Evolutionary conservation across 2,888 invertebrate genomes (phyloP).

Genomic region (Parochlus steinenii): DNA sequence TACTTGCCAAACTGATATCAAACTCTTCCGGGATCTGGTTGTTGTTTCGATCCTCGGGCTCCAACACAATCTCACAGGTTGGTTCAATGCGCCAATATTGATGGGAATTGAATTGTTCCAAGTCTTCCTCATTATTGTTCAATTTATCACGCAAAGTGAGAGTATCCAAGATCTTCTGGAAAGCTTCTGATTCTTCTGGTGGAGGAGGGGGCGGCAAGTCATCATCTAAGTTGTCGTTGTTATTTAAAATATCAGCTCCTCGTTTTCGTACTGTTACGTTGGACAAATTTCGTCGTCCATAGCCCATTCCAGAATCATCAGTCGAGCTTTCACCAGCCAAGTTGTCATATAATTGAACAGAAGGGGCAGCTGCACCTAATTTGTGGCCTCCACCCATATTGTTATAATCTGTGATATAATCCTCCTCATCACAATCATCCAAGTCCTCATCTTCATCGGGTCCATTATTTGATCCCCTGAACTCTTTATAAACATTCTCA

Average conservation of each 20-base stretch:
- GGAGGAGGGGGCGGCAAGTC: conserved; percentile 3
- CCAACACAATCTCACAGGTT: conserved; percentile 4
- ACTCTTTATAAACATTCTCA: conserved; percentile 8
- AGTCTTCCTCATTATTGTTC: conserved; percentile 16
- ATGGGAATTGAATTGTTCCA: conserved; percentile 35
- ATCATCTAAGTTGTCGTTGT: neutral
- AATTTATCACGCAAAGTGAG: conserved; percentile 8
- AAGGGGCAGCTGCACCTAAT: conserved; percentile 3
- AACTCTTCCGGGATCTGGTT: neutral
- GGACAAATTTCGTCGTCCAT: too few species aligned
- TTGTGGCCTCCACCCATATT: conserved; percentile 7
- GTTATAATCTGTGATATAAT: conserved; percentile 11
- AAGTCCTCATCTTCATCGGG: conserved; percentile 8
- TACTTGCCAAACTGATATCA: neutral
- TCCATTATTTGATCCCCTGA: too few species aligned
- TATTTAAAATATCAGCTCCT: neutral
- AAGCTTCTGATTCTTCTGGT: conserved; percentile 17
- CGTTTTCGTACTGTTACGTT: too few species aligned
- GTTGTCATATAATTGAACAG: neutral
- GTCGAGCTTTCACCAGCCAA: neutral
- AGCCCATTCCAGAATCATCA: neutral
- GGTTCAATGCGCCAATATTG: conserved; percentile 36
- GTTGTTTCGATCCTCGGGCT: conserved; percentile 7
- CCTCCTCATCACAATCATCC: conserved; percentile 14
- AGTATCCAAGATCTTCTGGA: conserved; percentile 19